Evolutionary conservation across 2,797 vertebrate species (phyloP), one percentile per base, ranked within the genome.

Genomic region (Tragelaphus oryx): DNA sequence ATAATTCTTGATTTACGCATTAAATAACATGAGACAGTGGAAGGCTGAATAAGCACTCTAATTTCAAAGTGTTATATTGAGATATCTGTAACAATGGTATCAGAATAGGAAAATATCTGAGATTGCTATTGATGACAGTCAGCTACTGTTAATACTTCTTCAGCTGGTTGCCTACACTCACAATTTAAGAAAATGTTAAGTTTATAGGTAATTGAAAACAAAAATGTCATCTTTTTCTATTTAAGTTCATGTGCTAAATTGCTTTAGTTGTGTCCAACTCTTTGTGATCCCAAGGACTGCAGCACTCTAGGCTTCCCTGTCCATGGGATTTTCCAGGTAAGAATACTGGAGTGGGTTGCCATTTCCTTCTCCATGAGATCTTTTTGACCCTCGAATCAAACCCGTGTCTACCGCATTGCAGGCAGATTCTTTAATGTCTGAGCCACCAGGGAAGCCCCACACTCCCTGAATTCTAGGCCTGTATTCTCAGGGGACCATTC

Each of bases 111-210:
- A 87, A 80, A 57, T 48, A 20, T 50, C 75, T 75, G 33, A 94
- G 37, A 81, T 24, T 44, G 37, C 33, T 78, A 65, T 18, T 54
- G 17, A 93, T 54, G 71, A 83, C 48, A 41, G 48, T 57, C 37
- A 33, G 50, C 46, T 91, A 33, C 54, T 37, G 1, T 76, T 60
- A 85, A 71, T 37, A 95, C 20, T 50, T 85, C 2, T 33, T 16
- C 33, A 60, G 5, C 8, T 78, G 65, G 41, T 74, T 60, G 44
- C 57, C 14, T 65, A 59, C 5, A 65, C 33, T 95, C 20, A 12
- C 74, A 87, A 84, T 46, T 41, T 11, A 93, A 90, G 55, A 92
- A 48, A 92, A 88, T 12, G 37, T 76, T 57, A 81, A 90, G 37
- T 48, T 37, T 92, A 44, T 0, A 93, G 59, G 65, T 68, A 44